These are phyloP conservation scores for Cavia aperea DNA, from an alignment of 2,113 vertebrate genomes.

Conservation along the genomic window DNA sequence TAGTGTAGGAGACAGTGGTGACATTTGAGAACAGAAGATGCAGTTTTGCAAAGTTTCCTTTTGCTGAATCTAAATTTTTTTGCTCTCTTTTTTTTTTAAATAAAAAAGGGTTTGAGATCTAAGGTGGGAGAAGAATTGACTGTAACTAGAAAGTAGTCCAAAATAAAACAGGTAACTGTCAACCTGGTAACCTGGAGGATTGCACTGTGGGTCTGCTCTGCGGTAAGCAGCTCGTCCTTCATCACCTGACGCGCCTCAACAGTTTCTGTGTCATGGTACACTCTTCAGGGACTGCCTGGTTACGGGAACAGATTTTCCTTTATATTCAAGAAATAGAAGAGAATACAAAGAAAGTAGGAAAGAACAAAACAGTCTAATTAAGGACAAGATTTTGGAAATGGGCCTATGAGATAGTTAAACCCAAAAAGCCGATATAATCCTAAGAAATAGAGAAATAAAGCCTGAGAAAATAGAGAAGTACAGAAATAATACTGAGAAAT, in stretches of 20 bases:
- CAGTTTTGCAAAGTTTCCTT: not conserved
- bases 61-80: not conserved
- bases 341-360: not conserved
- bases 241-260: not conserved
- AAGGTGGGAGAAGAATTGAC: not conserved
- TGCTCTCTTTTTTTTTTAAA: not conserved
- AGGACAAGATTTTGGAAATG: not conserved
- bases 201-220: accelerated
- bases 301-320: not conserved
- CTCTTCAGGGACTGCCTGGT: not conserved
- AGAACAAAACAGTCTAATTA: not conserved
- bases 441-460: not conserved
- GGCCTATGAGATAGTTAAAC: not conserved
- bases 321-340: not conserved
- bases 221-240: not conserved
- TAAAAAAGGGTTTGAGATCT: not conserved
- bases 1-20: not conserved
- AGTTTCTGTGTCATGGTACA: no score
- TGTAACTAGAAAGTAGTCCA: not conserved
- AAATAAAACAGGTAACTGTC: not conserved
- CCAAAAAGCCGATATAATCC: not conserved
- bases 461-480: no score
- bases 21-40: not conserved
- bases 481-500: no score
- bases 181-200: not conserved